Base-by-base conservation (phyloP, 2,888 invertebrate genomes). In the Lepidocyrtoides sp. region DNA sequence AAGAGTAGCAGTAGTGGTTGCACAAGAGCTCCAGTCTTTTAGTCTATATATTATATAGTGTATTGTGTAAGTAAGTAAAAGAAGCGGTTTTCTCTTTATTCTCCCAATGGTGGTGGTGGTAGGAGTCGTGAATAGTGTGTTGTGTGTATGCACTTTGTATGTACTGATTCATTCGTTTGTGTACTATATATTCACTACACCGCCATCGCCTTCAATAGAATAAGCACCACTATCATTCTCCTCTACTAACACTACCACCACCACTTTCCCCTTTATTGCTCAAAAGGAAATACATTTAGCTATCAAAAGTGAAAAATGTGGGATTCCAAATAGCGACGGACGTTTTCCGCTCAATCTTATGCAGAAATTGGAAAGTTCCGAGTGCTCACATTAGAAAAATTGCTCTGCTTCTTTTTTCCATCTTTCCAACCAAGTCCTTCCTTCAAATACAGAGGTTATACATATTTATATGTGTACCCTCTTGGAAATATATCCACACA, bases 311-410 rank as follows among this genome's bases (percentile, higher is more conserved):
- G 93, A 93, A 93, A 94, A 93, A 93, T 93, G 93, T 93, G 87
- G 88, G 92, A 91, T 93, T 93, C 90, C 92, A 93, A 94, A 94
- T 94, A 90, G 89, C 92, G 83, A 90, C 92, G 93, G 94, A 93
- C 92, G 91, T 92, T 93, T 94, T 92, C 92, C 94, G 91, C 91
- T 94, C 94, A 94, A 94, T 93, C 93, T 93, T 93, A 93, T 94
- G 92, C 92, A 94, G 93, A 94, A 93, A 94, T 93, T 93, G 94
- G 92, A 94, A 94, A 93, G 93, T 94, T 94, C 93, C 93, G 92
- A 93, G 92, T 92, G 91, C 91, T 93, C 92, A 87, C 92, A 93
- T 93, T 93, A 93, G 92, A 93, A 92, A 93, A 93, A 93, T 93
- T 93, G 92, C 93, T 79, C 89, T 89, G 32, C 88, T 79, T 89